Base-by-base conservation (phyloP, 2,888 invertebrate species). In the Cancer borealis region DNA sequence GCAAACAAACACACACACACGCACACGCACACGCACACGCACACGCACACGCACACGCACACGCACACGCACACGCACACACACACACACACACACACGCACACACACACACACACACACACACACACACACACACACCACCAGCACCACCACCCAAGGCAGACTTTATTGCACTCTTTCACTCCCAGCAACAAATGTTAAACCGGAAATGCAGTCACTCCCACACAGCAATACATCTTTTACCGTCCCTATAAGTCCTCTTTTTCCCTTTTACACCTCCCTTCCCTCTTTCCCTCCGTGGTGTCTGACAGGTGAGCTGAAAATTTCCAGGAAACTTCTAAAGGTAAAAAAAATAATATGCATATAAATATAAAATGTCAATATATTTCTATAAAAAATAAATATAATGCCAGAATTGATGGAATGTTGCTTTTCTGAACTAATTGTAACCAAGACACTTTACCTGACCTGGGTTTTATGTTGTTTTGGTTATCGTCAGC, bases 11-110 rank as follows among this genome's bases (percentile, higher is more conserved):
- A 49, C 90, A 90, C 90, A 90, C 90, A 90, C 47, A 90, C 54
- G 54, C 54, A 90, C 54, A 89, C 89, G 60, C 91, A 91, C 91
- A 91, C 66, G 30, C 79, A 79, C 79, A 79, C 26, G 12, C 79
- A 30, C 79, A 66, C 66, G n/a, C 66, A 66, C 66, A 66, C 66
- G n/a, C 66, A 66, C 66, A 66, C 66, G n/a, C 66, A 66, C 66
- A 66, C 66, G n/a, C 66, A 66, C 66, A 66, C 66, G n/a, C 66
- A 66, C 66, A 66, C 66, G n/a, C 66, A 66, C 66, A 66, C 66
- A 66, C 66, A 66, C 66, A 66, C 66, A 66, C 66, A 66, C 66
- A 66, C 66, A 66, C 66, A 66, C 66, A 66, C 66, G 12, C 66
- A 66, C 66, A 66, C 66, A 66, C 66, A 66, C 66, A 66, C 4